A percentile compares a stretch with the other conserved stretches of the same genome.
Conservation (phyloP, 37 sponge, comb jelly and placozoan species). For the Mnemiopsis leidyi region DNA sequence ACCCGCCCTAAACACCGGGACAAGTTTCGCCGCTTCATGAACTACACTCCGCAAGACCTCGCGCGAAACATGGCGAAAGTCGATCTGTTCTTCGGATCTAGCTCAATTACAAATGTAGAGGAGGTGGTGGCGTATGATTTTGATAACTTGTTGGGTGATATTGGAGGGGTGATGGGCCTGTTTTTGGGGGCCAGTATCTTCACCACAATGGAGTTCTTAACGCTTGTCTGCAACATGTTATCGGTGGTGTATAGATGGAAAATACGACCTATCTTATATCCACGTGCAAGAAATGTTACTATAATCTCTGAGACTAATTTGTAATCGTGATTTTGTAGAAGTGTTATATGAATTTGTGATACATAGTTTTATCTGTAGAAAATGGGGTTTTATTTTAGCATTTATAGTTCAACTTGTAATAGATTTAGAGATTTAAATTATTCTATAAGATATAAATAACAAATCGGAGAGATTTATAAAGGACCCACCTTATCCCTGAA, state of each 20-base stretch:
- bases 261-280: background rate
- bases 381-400: too few species aligned
- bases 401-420: too few species aligned
- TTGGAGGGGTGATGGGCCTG: background rate
- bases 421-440: too few species aligned
- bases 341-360: too few species aligned
- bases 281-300: background rate
- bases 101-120: background rate
- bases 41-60: background rate
- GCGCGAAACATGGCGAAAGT: background rate
- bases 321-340: too few species aligned
- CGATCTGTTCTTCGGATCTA: background rate
- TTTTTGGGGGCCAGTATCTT: background rate
- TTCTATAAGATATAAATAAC: too few species aligned
- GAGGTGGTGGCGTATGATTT: constrained; percentile 32
- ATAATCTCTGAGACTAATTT: background rate
- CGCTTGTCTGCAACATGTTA: background rate
- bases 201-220: background rate
- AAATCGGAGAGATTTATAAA: too few species aligned
- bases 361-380: too few species aligned
- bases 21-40: background rate
- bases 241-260: background rate
- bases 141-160: constrained; percentile 9
- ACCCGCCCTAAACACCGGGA: background rate
- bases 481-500: constrained; percentile 87